phyloP scores from a whole-genome alignment of 2,888 invertebrate species.

The Netelia inedita region DNA sequence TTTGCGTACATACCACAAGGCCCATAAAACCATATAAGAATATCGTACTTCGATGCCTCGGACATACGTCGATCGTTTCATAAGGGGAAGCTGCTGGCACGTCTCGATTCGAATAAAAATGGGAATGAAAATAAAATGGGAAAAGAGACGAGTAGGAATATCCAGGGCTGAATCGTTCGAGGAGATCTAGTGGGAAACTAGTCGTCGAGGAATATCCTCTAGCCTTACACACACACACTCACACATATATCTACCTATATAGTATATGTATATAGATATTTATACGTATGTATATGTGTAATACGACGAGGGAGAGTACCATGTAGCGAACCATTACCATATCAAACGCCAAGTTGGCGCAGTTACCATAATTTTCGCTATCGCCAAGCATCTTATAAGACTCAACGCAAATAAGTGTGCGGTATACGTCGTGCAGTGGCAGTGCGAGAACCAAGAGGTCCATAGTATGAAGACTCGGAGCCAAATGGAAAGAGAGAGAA shows the following conservation, averaged over 20 bases:
- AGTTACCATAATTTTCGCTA: constrained; percentile 73
- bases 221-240: not conserved
- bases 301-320: constrained; percentile 32
- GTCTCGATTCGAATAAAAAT: constrained; percentile 1
- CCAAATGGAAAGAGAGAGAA: constrained; percentile 18
- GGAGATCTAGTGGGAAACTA: constrained; percentile 61
- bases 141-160: constrained; percentile 15
- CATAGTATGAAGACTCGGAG: constrained; percentile 9
- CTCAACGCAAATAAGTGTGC: constrained; percentile 64
- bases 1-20: constrained; percentile 26
- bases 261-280: not conserved
- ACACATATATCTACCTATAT: constrained; percentile 15
- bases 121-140: not conserved
- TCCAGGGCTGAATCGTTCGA: constrained; percentile 55
- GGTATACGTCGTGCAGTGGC: constrained; percentile 45
- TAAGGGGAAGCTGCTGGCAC: constrained; percentile 8
- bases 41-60: constrained; percentile 27
- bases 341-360: constrained; percentile 70
- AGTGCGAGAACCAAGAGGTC: constrained; percentile 5
- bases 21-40: constrained; percentile 32
- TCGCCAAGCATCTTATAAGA: constrained; percentile 70
- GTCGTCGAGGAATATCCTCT: constrained; percentile 49
- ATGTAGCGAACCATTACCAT: constrained; percentile 70
- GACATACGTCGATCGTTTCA: constrained; percentile 29
- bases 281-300: not conserved